phyloP scores from a whole-genome alignment of 2,113 vertebrate species.

The Tenrec ecaudatus region DNA sequence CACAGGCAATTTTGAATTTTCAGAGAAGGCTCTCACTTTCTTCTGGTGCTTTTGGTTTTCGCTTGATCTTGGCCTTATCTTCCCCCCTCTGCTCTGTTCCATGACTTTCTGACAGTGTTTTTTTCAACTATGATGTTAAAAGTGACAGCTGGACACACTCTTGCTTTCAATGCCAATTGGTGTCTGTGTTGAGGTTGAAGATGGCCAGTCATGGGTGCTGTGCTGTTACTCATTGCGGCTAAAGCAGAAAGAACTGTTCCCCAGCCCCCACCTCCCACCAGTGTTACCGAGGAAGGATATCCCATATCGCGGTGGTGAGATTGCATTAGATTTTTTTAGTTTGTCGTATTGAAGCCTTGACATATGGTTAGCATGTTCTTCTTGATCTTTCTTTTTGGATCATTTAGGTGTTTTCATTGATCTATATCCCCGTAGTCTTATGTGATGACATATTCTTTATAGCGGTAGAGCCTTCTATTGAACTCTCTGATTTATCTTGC shows the following conservation, averaged over 20 bases:
- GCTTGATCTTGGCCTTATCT: fast-evolving
- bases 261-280: too few relatives aligned
- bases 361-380: not conserved
- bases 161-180: not conserved
- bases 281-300: too few relatives aligned
- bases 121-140: not conserved
- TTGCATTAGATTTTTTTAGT: not conserved
- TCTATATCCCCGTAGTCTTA: not conserved
- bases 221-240: not conserved
- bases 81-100: not conserved
- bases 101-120: not conserved
- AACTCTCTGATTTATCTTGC: not conserved
- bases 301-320: too few relatives aligned
- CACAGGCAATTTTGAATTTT: not conserved
- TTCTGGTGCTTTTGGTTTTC: not conserved
- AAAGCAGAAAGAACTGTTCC: not conserved
- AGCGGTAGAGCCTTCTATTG: not conserved
- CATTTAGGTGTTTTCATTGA: not conserved
- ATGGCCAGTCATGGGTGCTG: not conserved
- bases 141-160: not conserved
- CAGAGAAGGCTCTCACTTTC: not conserved
- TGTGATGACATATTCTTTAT: not conserved
- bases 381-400: too few relatives aligned
- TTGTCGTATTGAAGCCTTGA: not conserved
- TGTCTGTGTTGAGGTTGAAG: not conserved